phyloP scores from a whole-genome alignment of 2,888 invertebrate species.

The Drosophila lacicola region DNA sequence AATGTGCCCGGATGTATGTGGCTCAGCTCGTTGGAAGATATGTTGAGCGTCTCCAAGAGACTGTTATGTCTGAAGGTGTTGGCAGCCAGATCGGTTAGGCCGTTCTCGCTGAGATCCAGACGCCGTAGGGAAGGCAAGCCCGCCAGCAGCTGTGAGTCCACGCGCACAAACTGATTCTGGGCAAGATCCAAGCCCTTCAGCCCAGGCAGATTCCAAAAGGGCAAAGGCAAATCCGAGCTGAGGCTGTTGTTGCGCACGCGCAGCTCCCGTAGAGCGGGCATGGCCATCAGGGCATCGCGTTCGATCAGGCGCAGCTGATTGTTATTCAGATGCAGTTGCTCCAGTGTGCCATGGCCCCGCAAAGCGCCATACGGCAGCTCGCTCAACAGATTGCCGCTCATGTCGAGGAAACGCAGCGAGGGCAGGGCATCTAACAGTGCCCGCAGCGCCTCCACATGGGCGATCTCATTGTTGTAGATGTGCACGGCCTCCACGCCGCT shows the following conservation, averaged over 20 bases:
- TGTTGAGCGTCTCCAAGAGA: conserved; percentile 91
- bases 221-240: conserved; percentile 89
- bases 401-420: conserved; percentile 90
- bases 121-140: conserved; percentile 91
- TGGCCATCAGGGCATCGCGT: conserved; percentile 92
- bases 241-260: conserved; percentile 93
- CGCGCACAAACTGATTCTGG: conserved; percentile 89
- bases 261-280: conserved; percentile 93
- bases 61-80: conserved; percentile 90
- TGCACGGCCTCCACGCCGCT: conserved; percentile 92
- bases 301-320: conserved; percentile 91
- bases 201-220: conserved; percentile 93
- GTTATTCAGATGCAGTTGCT: conserved; percentile 92
- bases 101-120: conserved; percentile 91
- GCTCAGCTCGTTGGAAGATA: conserved; percentile 91
- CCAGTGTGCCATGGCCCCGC: conserved; percentile 92
- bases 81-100: conserved; percentile 89
- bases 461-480: conserved; percentile 91
- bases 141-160: conserved; percentile 90
- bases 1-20: conserved; percentile 92
- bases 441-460: conserved; percentile 90
- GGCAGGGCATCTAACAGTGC: conserved; percentile 92
- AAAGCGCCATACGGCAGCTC: conserved; percentile 92
- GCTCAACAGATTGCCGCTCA: conserved; percentile 91
- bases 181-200: conserved; percentile 94